phyloP scores from a whole-genome alignment of 2,888 invertebrate species.

The Synergus laeviventris region DNA sequence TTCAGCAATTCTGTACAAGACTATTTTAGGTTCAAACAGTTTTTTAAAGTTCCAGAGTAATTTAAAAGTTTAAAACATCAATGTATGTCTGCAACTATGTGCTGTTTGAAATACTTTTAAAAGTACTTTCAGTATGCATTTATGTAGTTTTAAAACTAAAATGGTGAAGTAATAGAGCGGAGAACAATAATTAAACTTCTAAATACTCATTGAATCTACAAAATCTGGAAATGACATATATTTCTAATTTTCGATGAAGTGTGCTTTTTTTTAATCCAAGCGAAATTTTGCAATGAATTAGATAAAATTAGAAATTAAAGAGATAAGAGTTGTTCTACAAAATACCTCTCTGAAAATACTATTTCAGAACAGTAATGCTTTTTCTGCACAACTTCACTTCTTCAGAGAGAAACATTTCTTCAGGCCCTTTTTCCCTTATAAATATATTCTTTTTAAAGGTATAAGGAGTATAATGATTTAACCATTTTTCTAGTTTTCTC shows the following conservation, averaged over 20 bases:
- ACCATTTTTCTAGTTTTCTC: slow-evolving; percentile 2
- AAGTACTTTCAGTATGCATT: neutral
- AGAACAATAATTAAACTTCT: neutral
- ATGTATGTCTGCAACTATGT: neutral
- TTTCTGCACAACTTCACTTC: neutral
- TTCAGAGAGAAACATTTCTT: slow-evolving; percentile 7
- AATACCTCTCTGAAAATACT: no score
- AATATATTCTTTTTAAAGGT: neutral
- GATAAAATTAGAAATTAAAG: neutral
- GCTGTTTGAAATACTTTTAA: neutral
- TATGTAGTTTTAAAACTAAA: neutral
- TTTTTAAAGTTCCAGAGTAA: neutral
- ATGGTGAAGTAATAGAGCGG: neutral
- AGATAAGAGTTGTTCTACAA: neutral
- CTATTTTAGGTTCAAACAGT: neutral
- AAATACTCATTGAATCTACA: no score
- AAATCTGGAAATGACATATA: neutral
- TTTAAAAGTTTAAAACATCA: slow-evolving; percentile 1
- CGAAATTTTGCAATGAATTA: neutral
- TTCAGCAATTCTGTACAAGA: neutral
- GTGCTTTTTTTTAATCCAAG: no score
- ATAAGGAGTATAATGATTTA: neutral
- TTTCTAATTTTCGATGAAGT: no score
- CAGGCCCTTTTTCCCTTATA: neutral
- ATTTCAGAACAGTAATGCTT: slow-evolving; percentile 4